Percentiles rank a stretch among this genome's conserved stretches.
Conservation (phyloP, 1,140 invertebrate species). For the Ceratosolen solmsi region DNA sequence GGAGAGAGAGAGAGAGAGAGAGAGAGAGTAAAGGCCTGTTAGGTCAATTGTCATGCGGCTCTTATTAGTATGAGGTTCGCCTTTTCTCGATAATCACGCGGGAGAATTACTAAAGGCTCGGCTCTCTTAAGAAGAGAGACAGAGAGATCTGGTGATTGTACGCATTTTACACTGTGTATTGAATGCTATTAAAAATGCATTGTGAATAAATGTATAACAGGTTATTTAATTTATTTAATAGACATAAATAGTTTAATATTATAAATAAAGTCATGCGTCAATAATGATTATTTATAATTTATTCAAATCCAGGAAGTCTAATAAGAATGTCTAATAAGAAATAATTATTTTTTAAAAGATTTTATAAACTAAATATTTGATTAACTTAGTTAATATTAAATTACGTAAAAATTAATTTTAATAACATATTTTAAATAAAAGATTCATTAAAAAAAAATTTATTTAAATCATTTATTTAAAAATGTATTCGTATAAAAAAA, state of each 20-base stretch:
- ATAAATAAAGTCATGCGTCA: not conserved
- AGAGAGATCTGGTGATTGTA: not conserved
- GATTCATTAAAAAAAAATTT: too few relatives aligned
- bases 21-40: constrained; percentile 49
- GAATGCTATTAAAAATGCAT: not conserved
- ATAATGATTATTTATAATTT: too few relatives aligned
- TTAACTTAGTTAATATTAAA: too few relatives aligned
- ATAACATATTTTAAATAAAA: too few relatives aligned
- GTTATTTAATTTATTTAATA: not conserved
- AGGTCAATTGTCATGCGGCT: constrained; percentile 58
- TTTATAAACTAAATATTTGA: too few relatives aligned
- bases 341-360: too few relatives aligned
- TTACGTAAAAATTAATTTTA: too few relatives aligned
- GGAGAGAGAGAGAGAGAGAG: constrained; percentile 13
- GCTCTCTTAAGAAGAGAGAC: not conserved
- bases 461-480: too few relatives aligned
- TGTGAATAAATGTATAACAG: not conserved
- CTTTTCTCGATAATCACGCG: constrained; percentile 55
- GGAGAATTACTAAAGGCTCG: constrained; percentile 32
- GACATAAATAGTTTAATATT: not conserved
- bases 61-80: constrained; percentile 58
- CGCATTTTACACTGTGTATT: constrained; percentile 5
- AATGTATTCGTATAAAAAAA: too few relatives aligned
- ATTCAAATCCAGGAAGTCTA: too few relatives aligned
- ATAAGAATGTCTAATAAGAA: too few relatives aligned